A percentile compares a stretch with the other conserved stretches of the same genome.
These are phyloP conservation scores for Tetragonula clypearis DNA, from an alignment of 1,140 invertebrate species.

Conservation along the genomic window DNA sequence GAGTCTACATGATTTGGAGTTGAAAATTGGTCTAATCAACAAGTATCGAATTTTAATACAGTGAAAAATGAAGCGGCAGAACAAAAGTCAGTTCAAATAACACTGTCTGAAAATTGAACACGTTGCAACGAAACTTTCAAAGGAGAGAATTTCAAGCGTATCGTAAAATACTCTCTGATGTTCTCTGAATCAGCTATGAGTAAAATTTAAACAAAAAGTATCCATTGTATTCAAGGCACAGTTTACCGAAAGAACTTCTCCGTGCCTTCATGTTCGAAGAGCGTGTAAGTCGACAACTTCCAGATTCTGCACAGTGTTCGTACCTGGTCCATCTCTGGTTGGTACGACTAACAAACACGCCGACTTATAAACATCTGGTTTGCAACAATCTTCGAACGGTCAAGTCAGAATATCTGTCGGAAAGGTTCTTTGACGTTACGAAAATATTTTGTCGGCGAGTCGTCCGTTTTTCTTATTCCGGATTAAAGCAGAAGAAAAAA, in stretches of 20 bases:
- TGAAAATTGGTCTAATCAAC: background rate
- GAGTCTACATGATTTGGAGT: too few relatives aligned
- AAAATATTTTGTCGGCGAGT: background rate
- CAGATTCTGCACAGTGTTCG: background rate
- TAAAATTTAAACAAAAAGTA: background rate
- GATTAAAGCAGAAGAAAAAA: background rate
- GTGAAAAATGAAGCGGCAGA: background rate
- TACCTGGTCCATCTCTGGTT: conserved; percentile 2
- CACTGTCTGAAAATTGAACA: background rate
- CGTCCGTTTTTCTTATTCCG: background rate
- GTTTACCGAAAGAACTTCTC: background rate
- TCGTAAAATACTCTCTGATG: background rate
- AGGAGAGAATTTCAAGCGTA: background rate
- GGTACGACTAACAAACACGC: conserved; percentile 3
- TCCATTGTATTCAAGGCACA: background rate
- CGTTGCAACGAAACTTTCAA: background rate
- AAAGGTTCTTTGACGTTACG: background rate
- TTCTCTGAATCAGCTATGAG: background rate
- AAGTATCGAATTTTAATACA: background rate
- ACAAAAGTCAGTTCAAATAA: background rate
- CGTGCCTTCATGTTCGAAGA: background rate
- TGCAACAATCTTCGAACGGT: background rate
- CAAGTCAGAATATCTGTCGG: background rate
- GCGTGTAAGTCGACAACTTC: background rate
- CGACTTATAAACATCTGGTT: background rate